A percentile compares a stretch with the other conserved stretches of the same genome.
Conservation (phyloP, 1,140 invertebrate genomes). For the Scaptomyza pallida region DNA sequence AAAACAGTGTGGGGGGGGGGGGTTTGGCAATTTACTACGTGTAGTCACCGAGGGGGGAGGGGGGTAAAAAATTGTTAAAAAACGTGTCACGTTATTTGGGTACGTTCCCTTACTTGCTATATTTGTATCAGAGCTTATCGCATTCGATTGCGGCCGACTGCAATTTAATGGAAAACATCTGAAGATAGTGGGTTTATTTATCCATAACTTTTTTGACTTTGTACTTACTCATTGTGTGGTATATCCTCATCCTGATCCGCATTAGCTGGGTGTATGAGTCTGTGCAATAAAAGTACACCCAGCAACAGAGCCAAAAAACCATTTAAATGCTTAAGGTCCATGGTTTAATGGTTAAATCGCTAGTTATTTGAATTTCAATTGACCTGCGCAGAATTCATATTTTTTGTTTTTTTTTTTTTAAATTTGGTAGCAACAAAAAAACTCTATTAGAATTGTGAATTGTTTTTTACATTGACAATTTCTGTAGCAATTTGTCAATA, state of each 20-base stretch:
- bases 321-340: slow-evolving; percentile 71
- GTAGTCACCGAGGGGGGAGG: too few species aligned
- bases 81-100: too few species aligned
- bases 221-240: slow-evolving; percentile 92
- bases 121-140: too few species aligned
- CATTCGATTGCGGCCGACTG: too few species aligned
- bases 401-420: slow-evolving; percentile 25
- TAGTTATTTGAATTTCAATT: slow-evolving; percentile 54
- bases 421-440: slow-evolving; percentile 45
- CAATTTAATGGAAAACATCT: too few species aligned
- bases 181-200: too few species aligned
- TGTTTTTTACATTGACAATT: slow-evolving; percentile 54
- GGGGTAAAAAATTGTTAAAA: too few species aligned
- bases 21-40: too few species aligned
- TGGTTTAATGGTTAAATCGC: slow-evolving; percentile 46
- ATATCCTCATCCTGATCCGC: slow-evolving; percentile 92
- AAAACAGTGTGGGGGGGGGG: too few species aligned
- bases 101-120: too few species aligned
- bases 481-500: neutral
- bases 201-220: too few species aligned
- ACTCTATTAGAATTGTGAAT: slow-evolving; percentile 45
- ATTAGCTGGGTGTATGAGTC: slow-evolving; percentile 74
- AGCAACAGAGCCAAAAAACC: slow-evolving; percentile 72
- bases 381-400: slow-evolving; percentile 38
- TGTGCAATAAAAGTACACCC: slow-evolving; percentile 73